These are phyloP conservation scores for Neocrepidodera transversa DNA, from an alignment of 2,888 invertebrate genomes.

Conservation along the genomic window DNA sequence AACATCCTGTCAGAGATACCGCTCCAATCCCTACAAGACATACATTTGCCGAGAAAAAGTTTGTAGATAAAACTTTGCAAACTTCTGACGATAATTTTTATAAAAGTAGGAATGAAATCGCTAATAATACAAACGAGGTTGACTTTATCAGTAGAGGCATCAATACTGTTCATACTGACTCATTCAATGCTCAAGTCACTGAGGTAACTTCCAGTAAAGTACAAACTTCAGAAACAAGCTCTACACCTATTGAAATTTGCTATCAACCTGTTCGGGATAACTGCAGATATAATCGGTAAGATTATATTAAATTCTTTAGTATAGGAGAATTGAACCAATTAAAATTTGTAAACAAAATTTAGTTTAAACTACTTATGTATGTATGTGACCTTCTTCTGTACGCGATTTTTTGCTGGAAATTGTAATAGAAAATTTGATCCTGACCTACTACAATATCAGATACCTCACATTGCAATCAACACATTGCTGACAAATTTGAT, in stretches of 20 bases:
- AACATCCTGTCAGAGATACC: constrained; percentile 23
- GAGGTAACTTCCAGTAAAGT: constrained; percentile 8
- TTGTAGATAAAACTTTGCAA: constrained; percentile 26
- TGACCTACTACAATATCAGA: too few species aligned
- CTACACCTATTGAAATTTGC: constrained; percentile 12
- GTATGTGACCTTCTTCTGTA: too few species aligned
- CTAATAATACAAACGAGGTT: neutral
- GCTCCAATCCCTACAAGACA: neutral
- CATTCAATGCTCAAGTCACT: constrained; percentile 17
- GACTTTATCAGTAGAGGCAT: constrained; percentile 2
- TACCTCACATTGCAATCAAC: too few species aligned
- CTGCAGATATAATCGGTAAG: constrained; percentile 3
- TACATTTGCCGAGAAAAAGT: neutral
- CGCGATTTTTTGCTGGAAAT: too few species aligned
- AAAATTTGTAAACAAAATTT: neutral
- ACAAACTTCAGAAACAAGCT: neutral
- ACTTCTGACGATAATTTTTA: constrained; percentile 17
- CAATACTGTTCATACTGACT: constrained; percentile 16
- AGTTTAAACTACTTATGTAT: neutral
- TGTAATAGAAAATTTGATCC: too few species aligned
- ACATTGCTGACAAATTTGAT: too few species aligned
- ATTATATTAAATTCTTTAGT: too few species aligned
- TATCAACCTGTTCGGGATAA: neutral
- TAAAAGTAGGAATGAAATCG: neutral
- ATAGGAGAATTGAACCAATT: too few species aligned